Conservation (phyloP, 2,888 invertebrate species). For the Dynastes maya region DNA sequence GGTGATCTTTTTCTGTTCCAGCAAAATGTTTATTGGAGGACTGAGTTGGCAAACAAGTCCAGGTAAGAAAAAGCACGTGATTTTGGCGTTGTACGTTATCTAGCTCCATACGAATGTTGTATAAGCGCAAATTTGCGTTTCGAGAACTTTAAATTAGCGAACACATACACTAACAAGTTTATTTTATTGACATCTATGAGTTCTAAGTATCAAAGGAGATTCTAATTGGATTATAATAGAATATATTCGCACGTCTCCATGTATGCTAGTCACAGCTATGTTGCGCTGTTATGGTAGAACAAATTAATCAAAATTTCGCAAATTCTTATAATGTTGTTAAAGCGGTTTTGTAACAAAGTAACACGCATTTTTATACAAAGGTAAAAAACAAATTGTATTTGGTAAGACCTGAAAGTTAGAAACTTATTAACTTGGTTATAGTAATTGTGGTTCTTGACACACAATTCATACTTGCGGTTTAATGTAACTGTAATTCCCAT, state of each 20-base stretch:
- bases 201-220: neutral
- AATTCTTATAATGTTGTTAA: neutral
- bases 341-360: neutral
- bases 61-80: constrained; percentile 78
- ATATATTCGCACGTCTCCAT: neutral
- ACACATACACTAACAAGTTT: neutral
- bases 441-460: constrained; percentile 1
- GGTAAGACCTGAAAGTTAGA: constrained; percentile 16
- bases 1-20: constrained; percentile 76
- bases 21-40: constrained; percentile 99
- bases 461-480: constrained; percentile 17
- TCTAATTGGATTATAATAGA: constrained; percentile 7
- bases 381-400: constrained; percentile 3
- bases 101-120: neutral
- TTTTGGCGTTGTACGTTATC: constrained; percentile 33
- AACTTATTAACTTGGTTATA: neutral
- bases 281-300: neutral
- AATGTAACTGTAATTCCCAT: constrained; percentile 13
- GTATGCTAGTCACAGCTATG: neutral
- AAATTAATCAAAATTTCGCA: constrained; percentile 1
- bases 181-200: neutral
- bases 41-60: constrained; percentile 99
- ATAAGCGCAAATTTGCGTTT: constrained; percentile 14
- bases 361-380: neutral
- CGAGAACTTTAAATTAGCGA: neutral